Evolutionary conservation across 2,797 vertebrate species (phyloP).

Genomic region (Sebastes melanostomus): DNA sequence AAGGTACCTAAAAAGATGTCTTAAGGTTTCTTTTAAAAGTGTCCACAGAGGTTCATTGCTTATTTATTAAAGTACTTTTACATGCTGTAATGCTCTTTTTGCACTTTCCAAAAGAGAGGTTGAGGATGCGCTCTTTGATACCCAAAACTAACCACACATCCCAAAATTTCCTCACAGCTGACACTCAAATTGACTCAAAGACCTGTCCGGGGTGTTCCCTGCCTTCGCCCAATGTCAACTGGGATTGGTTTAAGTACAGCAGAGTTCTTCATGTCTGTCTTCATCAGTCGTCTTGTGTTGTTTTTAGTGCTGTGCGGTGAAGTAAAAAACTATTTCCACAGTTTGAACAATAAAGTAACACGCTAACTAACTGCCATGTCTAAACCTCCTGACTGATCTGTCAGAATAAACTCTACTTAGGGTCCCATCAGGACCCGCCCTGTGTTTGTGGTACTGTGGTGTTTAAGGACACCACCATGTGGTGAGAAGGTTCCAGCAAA

Average conservation of each 20-base stretch:
- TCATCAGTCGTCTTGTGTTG: background rate
- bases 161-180: background rate
- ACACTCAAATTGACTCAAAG: background rate
- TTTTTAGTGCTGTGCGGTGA: background rate
- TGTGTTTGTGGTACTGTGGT: background rate
- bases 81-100: background rate
- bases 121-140: background rate
- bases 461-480: conserved; percentile 37
- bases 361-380: background rate
- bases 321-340: background rate
- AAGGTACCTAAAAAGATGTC: too few species aligned
- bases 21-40: too few species aligned
- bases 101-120: background rate
- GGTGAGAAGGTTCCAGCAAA: conserved; percentile 5
- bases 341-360: background rate
- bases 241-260: background rate
- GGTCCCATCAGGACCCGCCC: background rate
- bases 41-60: background rate
- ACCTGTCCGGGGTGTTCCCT: too few species aligned
- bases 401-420: background rate
- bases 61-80: background rate
- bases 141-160: background rate
- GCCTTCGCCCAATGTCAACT: too few species aligned
- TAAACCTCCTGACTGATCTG: background rate
- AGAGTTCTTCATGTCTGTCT: background rate